Evolutionary conservation across 2,888 invertebrate species (phyloP).

Genomic region (Trachelus troglodyta): DNA sequence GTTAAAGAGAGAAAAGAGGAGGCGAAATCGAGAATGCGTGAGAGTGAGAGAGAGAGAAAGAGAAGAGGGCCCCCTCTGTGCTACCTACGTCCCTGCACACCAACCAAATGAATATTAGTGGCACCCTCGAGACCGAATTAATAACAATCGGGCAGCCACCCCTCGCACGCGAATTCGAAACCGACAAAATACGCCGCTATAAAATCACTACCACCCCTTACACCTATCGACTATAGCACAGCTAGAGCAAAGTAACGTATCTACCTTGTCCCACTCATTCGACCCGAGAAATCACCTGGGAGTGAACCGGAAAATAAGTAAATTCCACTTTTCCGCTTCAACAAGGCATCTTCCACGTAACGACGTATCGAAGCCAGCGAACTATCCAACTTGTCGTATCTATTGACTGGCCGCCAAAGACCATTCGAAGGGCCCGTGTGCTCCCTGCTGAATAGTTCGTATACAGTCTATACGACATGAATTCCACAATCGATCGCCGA

Average conservation of each 20-base stretch:
- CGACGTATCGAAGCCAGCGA: neutral
- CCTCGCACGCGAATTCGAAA: constrained; percentile 5
- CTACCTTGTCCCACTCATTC: constrained; percentile 28
- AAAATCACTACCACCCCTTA: constrained; percentile 2
- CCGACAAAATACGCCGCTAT: neutral
- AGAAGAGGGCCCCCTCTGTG: neutral
- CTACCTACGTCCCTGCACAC: constrained; percentile 35
- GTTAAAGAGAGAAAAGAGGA: constrained; percentile 9
- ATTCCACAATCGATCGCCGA: constrained; percentile 31
- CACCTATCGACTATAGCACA: constrained; percentile 13
- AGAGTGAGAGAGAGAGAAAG: constrained; percentile 18
- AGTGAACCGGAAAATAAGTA: neutral
- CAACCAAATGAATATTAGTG: constrained; percentile 63
- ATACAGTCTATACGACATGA: neutral
- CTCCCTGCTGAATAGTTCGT: neutral
- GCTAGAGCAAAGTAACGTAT: constrained; percentile 31
- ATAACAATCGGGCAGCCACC: constrained; percentile 49
- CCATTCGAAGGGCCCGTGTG: neutral
- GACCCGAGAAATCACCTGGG: neutral
- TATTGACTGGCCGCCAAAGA: neutral
- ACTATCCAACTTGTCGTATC: neutral
- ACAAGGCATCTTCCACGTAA: neutral
- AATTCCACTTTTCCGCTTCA: neutral
- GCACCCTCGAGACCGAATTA: constrained; percentile 61
- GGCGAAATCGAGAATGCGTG: constrained; percentile 15